Base-by-base conservation (phyloP, 2,797 vertebrate genomes). In the Enteromius radiatus region DNA sequence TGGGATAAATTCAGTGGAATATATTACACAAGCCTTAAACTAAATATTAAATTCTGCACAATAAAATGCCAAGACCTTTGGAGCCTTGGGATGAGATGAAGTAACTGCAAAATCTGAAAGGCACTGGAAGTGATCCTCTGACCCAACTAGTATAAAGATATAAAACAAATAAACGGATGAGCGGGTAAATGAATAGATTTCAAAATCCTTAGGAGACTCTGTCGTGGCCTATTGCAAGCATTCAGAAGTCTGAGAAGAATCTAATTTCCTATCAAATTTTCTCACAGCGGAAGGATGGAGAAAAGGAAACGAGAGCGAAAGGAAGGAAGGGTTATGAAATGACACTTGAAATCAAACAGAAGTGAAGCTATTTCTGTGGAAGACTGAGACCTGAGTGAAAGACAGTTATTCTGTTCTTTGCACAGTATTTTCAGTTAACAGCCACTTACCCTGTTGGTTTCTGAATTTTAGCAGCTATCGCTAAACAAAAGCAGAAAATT, bases 21-120 rank as follows among this genome's bases (percentile, higher is more conserved):
- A 83, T 75, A 83, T 86, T 78, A 49, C 80, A 84, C 49, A 49
- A 56, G 70, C 63, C 54, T 74, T 45, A 76, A 81, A 78, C 75
- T 38, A 81, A 81, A 82, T 31, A 70, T 65, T 38, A 45, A 47
- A 80, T 81, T 80, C 77, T 81, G 59, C 82, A 67, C 64, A 31
- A 80, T 80, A 78, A 86, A 84, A 85, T 38, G 70, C 78, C 78
- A 84, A 71, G 71, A 68, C 65, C 78, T 77, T 76, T n/a, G n/a
- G 47, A 45, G 28, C 19, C 36, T 67, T 61, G 21, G 19, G 2
- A 49, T 12, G 28, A 38, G 59, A 78, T 43, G 26, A 64, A 63
- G 61, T 14, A 82, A 76, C 54, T 69, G 33, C 23, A 52, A 19
- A 76, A 26, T 61, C 59, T 28, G 41, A 81, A 45, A 70, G 65